A percentile compares a stretch with the other conserved stretches of the same genome.
phyloP scores from a whole-genome alignment of 2,888 invertebrate genomes.

The Sialis fuliginosa region DNA sequence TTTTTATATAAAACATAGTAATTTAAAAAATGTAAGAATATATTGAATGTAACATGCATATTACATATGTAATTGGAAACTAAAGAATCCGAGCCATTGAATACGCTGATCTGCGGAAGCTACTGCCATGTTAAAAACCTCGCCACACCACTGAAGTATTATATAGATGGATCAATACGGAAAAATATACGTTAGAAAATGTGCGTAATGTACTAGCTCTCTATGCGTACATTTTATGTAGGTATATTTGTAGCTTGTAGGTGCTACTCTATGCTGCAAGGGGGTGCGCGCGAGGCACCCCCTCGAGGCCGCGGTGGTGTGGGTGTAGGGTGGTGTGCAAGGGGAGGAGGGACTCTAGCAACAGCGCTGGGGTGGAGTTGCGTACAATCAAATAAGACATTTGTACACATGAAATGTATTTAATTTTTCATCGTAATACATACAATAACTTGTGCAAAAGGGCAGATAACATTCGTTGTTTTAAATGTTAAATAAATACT shows the following conservation, averaged over 20 bases:
- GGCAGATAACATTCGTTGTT: too few species aligned
- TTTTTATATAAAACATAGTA: too few species aligned
- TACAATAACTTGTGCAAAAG: too few species aligned
- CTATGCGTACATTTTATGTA: constrained; percentile 6
- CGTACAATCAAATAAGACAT: too few species aligned
- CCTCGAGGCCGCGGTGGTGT: neutral
- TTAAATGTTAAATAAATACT: too few species aligned
- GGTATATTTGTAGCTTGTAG: constrained; percentile 2
- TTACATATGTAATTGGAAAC: too few species aligned
- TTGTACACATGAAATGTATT: too few species aligned
- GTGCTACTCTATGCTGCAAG: neutral
- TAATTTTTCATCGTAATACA: too few species aligned
- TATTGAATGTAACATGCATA: too few species aligned
- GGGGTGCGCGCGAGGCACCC: neutral
- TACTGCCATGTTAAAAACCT: constrained; percentile 7
- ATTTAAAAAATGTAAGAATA: too few species aligned
- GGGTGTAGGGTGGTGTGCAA: neutral
- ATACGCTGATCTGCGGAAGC: neutral
- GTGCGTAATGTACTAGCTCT: constrained; percentile 6
- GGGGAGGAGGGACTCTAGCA: neutral
- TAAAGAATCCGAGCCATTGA: constrained; percentile 1
- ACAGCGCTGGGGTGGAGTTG: too few species aligned
- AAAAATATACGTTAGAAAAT: constrained; percentile 8
- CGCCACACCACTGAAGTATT: constrained; percentile 5
- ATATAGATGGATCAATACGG: constrained; percentile 7